These are phyloP conservation scores for Meloidogyne hapla DNA, from an alignment of 1,140 invertebrate genomes.

Conservation along the genomic window DNA sequence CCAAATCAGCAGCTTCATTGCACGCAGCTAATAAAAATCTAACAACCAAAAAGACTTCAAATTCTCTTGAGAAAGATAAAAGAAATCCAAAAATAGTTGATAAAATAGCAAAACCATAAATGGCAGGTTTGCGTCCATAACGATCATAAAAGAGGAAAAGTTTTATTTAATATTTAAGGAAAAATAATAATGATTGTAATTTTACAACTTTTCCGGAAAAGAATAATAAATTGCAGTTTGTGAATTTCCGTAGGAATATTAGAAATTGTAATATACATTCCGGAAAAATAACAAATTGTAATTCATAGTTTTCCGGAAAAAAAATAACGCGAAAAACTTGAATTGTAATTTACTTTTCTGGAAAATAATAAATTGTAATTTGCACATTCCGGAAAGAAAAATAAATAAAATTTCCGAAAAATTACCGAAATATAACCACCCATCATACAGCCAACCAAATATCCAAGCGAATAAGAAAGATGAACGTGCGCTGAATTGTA, in stretches of 20 bases:
- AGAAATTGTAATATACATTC: background rate
- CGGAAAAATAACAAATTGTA: background rate
- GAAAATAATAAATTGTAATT: too few relatives aligned
- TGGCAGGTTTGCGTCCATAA: conserved; percentile 55
- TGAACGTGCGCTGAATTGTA: conserved; percentile 55
- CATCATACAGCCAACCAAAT: conserved; percentile 59
- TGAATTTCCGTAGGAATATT: background rate
- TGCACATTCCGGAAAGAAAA: too few relatives aligned
- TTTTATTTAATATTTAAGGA: too few relatives aligned
- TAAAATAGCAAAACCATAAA: conserved; percentile 55
- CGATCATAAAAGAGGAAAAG: conserved; percentile 24
- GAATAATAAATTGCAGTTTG: background rate
- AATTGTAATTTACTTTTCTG: background rate
- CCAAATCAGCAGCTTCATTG: conserved; percentile 59
- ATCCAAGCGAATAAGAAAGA: conserved; percentile 61
- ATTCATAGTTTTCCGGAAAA: background rate
- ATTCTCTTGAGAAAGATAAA: conserved; percentile 58
- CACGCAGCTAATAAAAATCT: conserved; percentile 59
- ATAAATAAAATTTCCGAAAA: background rate
- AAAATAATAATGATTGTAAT: background rate
- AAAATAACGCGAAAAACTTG: too few relatives aligned
- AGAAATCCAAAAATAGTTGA: conserved; percentile 61
- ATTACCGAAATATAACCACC: conserved; percentile 60
- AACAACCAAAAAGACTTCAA: conserved; percentile 60
- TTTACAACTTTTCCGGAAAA: background rate